phyloP scores from a whole-genome alignment of 2,888 invertebrate species.

The Anoncus sp. region DNA sequence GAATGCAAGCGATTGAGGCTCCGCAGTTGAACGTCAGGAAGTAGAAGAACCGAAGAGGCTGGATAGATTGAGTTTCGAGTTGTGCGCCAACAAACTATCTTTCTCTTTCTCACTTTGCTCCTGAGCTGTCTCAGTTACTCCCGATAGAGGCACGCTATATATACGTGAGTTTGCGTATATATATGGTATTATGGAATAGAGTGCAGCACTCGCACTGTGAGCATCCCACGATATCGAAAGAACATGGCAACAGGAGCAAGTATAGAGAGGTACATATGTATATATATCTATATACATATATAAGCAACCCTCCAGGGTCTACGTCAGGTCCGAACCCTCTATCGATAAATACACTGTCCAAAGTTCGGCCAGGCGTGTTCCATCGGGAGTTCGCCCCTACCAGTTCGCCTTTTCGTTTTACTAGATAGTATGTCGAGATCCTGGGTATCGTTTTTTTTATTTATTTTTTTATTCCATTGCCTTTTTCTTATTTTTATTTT shows the following conservation, averaged over 20 bases:
- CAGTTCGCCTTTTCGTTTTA: conserved; percentile 61
- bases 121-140: conserved; percentile 49
- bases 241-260: conserved; percentile 40
- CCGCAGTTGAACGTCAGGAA: conserved; percentile 49
- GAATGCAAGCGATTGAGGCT: conserved; percentile 24
- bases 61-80: conserved; percentile 79
- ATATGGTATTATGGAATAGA: conserved; percentile 49
- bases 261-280: conserved; percentile 35
- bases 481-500: conserved; percentile 40
- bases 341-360: conserved; percentile 70
- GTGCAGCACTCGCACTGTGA: conserved; percentile 47
- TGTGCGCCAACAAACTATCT: conserved; percentile 74
- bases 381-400: conserved; percentile 65
- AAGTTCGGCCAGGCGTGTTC: conserved; percentile 71
- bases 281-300: conserved; percentile 32
- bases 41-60: conserved; percentile 66
- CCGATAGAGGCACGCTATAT: conserved; percentile 10
- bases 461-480: conserved; percentile 37
- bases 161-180: conserved; percentile 2
- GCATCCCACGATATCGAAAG: conserved; percentile 54
- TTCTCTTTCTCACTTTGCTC: conserved; percentile 37
- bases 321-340: conserved; percentile 60
- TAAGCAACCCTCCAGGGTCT: conserved; percentile 55
- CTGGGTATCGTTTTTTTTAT: conserved; percentile 44
- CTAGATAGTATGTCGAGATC: conserved; percentile 56